These are phyloP conservation scores for Homalodisca vitripennis DNA, from an alignment of 1,140 invertebrate species.

Conservation along the genomic window DNA sequence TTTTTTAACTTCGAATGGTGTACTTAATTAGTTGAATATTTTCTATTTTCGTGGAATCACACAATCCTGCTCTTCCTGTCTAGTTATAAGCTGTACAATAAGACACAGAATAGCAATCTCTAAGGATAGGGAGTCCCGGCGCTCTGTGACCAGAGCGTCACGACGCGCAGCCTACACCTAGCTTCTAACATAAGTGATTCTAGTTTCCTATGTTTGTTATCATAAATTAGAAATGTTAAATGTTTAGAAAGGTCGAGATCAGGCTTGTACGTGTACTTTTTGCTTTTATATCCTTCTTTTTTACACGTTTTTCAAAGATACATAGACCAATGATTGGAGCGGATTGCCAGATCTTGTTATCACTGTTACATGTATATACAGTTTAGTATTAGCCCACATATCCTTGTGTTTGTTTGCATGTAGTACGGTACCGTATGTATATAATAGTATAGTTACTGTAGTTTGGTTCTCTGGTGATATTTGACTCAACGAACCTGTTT, in stretches of 20 bases:
- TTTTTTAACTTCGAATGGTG: slow-evolving; percentile 22
- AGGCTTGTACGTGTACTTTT: slow-evolving; percentile 19
- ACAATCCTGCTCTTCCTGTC: slow-evolving; percentile 28
- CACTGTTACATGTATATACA: slow-evolving; percentile 12
- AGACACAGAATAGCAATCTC: slow-evolving; percentile 6
- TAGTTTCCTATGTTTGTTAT: slow-evolving; percentile 30
- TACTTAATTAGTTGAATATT: slow-evolving; percentile 15
- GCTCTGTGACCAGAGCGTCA: too few species aligned
- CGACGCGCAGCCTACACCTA: not conserved
- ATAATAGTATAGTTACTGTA: not conserved
- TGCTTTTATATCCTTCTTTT: slow-evolving; percentile 17
- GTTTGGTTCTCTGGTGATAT: slow-evolving; percentile 25
- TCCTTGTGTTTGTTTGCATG: slow-evolving; percentile 22
- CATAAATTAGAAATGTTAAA: slow-evolving; percentile 10
- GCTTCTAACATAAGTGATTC: slow-evolving; percentile 28
- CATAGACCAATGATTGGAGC: slow-evolving; percentile 16
- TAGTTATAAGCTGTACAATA: slow-evolving; percentile 26
- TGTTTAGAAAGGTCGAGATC: slow-evolving; percentile 8
- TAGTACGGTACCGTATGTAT: slow-evolving; percentile 17
- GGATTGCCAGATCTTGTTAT: not conserved
- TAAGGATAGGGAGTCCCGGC: not conserved
- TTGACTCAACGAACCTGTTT: slow-evolving; percentile 20
- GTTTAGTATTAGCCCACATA: slow-evolving; percentile 6
- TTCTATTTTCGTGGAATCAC: slow-evolving; percentile 25
- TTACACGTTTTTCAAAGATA: slow-evolving; percentile 17